Evolutionary conservation across 2,888 invertebrate species (phyloP).

Genomic region (Volucella zonaria): DNA sequence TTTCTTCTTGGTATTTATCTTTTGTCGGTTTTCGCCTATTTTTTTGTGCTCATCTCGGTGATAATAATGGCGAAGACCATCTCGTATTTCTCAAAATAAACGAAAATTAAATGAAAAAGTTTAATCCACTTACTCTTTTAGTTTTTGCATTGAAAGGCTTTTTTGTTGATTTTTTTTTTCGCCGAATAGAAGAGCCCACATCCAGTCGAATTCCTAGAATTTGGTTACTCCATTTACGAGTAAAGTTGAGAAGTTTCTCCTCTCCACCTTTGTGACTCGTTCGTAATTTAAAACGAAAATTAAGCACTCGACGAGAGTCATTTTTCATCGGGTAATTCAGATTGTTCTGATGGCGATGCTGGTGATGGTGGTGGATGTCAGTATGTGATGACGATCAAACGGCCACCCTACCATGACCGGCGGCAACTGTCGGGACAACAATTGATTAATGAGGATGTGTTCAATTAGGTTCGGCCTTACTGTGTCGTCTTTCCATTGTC

Average conservation of each 20-base stretch:
- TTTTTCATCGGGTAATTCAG: conserved; percentile 6
- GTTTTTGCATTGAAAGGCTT: conserved; percentile 1
- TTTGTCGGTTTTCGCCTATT: neutral
- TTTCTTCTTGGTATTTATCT: conserved; percentile 31
- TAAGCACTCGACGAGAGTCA: neutral
- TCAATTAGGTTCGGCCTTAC: conserved; percentile 53
- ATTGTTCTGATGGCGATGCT: conserved; percentile 17
- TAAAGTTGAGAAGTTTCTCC: neutral
- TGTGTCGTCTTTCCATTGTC: conserved; percentile 21
- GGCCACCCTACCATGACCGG: neutral
- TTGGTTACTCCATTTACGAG: neutral
- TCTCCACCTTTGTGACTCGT: neutral
- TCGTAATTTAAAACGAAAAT: neutral
- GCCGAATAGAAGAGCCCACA: no score
- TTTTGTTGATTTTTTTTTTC: neutral
- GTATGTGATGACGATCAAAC: no score
- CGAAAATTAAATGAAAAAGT: neutral
- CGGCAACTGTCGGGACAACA: conserved; percentile 44
- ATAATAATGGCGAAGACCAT: no score
- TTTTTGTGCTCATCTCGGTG: neutral
- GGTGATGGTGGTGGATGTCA: neutral
- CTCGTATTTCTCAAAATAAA: neutral
- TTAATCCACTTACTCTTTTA: conserved; percentile 8
- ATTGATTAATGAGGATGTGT: conserved; percentile 72
- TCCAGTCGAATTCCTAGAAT: no score